These are phyloP conservation scores for Sisyra terminalis DNA, from an alignment of 2,888 invertebrate genomes.

Conservation along the genomic window DNA sequence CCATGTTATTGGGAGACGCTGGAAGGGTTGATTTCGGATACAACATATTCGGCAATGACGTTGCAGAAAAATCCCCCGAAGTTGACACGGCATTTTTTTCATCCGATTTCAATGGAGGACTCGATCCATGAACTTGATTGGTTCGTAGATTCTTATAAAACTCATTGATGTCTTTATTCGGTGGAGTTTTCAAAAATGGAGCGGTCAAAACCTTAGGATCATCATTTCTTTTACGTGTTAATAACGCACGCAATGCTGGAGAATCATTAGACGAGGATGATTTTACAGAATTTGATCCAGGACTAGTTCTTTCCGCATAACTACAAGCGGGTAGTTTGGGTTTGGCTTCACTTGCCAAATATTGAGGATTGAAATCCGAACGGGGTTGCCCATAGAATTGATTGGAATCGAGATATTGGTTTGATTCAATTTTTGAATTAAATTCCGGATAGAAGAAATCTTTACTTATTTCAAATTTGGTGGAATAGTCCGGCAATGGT, in stretches of 20 bases:
- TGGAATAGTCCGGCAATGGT: not conserved
- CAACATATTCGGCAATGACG: constrained; percentile 9
- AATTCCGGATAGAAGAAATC: not conserved
- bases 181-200: no score
- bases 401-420: constrained; percentile 6
- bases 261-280: constrained; percentile 22
- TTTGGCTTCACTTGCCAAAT: not conserved
- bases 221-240: constrained; percentile 25
- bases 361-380: no score
- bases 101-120: not conserved
- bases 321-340: not conserved
- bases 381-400: constrained; percentile 2
- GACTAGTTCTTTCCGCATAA: no score
- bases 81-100: constrained; percentile 1
- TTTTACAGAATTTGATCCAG: no score
- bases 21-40: constrained; percentile 25
- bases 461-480: not conserved
- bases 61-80: constrained; percentile 11
- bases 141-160: no score
- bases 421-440: no score
- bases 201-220: no score
- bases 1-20: constrained; percentile 28
- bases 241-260: constrained; percentile 39
- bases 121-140: no score
- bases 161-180: no score